A percentile compares a stretch with the other conserved stretches of the same genome.
Evolutionary conservation across 2,113 vertebrate species (phyloP).

Genomic region (Nematolebias whitei): DNA sequence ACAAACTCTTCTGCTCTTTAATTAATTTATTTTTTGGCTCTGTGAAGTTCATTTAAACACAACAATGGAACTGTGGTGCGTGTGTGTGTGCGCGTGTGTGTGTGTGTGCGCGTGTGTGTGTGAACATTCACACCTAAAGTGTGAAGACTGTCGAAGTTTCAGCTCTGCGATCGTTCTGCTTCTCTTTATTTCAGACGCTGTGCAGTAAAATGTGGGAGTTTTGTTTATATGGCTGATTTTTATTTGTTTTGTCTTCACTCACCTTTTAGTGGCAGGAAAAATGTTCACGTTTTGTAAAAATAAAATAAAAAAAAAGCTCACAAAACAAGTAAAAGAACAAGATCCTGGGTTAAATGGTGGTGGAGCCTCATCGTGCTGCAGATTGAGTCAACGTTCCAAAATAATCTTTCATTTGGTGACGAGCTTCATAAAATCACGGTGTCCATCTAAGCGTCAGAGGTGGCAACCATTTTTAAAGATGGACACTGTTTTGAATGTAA

Average conservation of each 20-base stretch:
- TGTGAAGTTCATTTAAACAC: constrained; percentile 30
- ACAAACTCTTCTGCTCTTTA: neutral
- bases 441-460: no score
- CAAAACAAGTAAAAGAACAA: no score
- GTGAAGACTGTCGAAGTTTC: constrained; percentile 37
- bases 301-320: neutral
- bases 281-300: neutral
- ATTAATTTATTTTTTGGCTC: neutral
- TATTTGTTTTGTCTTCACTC: neutral
- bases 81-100: no score
- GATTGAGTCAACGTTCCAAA: no score
- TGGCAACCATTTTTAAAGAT: no score
- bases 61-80: constrained; percentile 14
- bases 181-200: neutral
- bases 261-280: neutral
- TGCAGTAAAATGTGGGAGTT: neutral
- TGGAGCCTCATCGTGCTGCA: no score
- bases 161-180: neutral
- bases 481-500: no score
- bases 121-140: constrained; percentile 51
- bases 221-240: neutral
- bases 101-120: no score
- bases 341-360: no score
- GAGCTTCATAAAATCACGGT: no score
- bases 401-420: no score